phyloP scores from a whole-genome alignment of 2,888 invertebrate genomes.

The Leucophenga montana region DNA sequence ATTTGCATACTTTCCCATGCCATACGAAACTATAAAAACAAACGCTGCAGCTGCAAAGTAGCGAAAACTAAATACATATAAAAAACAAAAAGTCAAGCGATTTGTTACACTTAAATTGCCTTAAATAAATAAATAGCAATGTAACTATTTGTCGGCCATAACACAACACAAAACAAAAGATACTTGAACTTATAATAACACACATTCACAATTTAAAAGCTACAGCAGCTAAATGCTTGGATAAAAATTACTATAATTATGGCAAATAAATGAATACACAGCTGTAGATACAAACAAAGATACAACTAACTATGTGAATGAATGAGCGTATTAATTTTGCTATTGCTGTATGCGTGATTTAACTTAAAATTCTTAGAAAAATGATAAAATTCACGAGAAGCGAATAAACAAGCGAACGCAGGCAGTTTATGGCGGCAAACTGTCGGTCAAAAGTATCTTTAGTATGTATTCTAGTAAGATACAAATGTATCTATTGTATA shows the following conservation, averaged over 20 bases:
- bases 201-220: background rate
- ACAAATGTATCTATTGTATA: background rate
- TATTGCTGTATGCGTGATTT: slow-evolving; percentile 18
- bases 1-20: too few relatives aligned
- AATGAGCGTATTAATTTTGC: slow-evolving; percentile 1
- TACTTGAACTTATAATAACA: background rate
- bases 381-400: slow-evolving; percentile 22
- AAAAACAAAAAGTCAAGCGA: background rate
- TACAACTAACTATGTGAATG: background rate
- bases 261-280: background rate
- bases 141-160: background rate
- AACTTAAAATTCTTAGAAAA: slow-evolving; percentile 44
- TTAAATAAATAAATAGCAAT: background rate
- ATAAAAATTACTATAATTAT: slow-evolving; percentile 25
- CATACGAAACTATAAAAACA: too few relatives aligned
- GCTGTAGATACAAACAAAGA: background rate
- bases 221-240: background rate
- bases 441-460: slow-evolving; percentile 11
- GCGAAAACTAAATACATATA: background rate
- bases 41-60: too few relatives aligned
- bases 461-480: background rate
- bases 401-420: background rate
- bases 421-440: background rate
- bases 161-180: background rate
- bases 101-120: background rate